Evolutionary conservation across 2,113 vertebrate genomes (phyloP).

Genomic region (Elephas maximus): DNA sequence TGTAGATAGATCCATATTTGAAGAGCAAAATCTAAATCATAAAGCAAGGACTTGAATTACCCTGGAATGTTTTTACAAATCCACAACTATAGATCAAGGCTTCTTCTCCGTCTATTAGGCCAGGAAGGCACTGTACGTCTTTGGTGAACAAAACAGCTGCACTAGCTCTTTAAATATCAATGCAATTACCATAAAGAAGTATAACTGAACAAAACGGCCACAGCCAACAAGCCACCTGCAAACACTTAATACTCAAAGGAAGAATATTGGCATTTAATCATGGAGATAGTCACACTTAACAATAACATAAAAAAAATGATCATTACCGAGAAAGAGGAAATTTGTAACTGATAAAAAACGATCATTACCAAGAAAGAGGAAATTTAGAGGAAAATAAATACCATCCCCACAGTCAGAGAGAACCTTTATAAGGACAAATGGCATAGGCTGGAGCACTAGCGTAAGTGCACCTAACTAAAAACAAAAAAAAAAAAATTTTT

Average conservation of each 20-base stretch:
- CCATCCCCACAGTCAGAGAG: background rate
- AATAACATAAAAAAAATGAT: constrained; percentile 51
- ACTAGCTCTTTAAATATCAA: constrained; percentile 53
- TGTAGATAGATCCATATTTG: constrained; percentile 61
- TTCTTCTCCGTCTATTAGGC: background rate
- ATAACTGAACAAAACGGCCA: background rate
- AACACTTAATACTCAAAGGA: constrained; percentile 59
- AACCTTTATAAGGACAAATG: background rate
- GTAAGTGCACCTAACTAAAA: background rate
- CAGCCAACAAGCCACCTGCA: constrained; percentile 3
- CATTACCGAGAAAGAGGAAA: background rate
- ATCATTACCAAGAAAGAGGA: background rate
- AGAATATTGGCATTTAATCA: constrained; percentile 54
- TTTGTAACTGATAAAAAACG: background rate
- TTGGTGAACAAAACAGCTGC: background rate
- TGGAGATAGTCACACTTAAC: constrained; percentile 7
- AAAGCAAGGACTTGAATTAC: constrained; percentile 40
- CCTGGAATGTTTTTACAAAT: constrained; percentile 61
- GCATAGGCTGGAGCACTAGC: background rate
- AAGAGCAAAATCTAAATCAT: constrained; percentile 68
- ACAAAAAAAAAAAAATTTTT: no score
- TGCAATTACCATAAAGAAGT: constrained; percentile 39
- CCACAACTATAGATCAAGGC: constrained; percentile 36
- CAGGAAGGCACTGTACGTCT: background rate
- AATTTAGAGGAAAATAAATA: constrained; percentile 32